Base-by-base conservation (phyloP, 2,888 invertebrate genomes). In the Syrista parreyssii region DNA sequence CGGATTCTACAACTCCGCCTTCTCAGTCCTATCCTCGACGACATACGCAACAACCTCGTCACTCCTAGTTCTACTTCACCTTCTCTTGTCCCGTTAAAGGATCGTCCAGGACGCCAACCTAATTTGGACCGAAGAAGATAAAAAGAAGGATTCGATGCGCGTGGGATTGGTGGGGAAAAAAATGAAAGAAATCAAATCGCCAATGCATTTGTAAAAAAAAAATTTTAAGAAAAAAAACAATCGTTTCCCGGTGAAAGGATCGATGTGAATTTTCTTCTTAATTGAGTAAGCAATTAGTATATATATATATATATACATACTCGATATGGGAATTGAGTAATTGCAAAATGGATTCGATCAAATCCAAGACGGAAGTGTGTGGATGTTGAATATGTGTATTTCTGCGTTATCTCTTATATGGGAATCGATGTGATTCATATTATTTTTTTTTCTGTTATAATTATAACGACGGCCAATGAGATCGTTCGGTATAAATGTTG, bases 1-100 rank as follows among this genome's bases (percentile, higher is more conserved):
- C 75, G 97, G 97, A 1, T 97, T 95, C 88, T 97, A 97, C 92
- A 96, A 96, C 86, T 92, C 92, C 0, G 94, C 93, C 0, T 83
- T 86, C 11, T 55, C 35, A 15, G 75, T 78, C 74, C 75, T 76
- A 12, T 78, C 79, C 74, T 79, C 80, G 33, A 73, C 73, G n/a
- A 40, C 79, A 75, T 80, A 80, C 78, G 80, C 81, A n/a, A 80
- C 78, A 79, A 68, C 75, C 33, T 68, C 55, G 68, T 74, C 79
- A 69, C 72, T 80, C 76, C 79, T 79, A 35, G 76, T 76, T 36
- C 40, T 78, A 12, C 72, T 79, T 55, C 71, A 78, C 69, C 35
- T 77, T 76, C 36, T 75, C 74, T 23, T 33, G 36, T 76, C 79
- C 71, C 23, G 55, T 23, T 55, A 55, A 55, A 55, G 23, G 55